A percentile compares a stretch with the other conserved stretches of the same genome.
Conservation (phyloP, 1,140 invertebrate genomes). For the Lordiphosa mommai region DNA sequence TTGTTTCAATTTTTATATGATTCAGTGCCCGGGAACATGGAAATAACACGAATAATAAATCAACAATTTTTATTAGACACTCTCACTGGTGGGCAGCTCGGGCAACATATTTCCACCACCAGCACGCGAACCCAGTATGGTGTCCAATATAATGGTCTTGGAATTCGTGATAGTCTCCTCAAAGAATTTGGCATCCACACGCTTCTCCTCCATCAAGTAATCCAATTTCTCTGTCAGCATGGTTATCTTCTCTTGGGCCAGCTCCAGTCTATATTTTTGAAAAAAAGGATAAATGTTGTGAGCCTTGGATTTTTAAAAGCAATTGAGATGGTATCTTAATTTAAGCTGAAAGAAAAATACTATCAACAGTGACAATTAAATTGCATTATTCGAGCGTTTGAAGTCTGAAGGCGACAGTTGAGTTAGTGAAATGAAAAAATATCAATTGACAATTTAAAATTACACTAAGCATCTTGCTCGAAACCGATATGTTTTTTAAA, state of each 20-base stretch:
- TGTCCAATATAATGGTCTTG: constrained; percentile 64
- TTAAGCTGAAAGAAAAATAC: no score
- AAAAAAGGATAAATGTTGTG: background rate
- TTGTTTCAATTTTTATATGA: constrained; percentile 5
- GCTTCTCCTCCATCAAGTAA: constrained; percentile 55
- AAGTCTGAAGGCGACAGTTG: no score
- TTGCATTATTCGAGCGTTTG: no score
- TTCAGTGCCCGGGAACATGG: no score
- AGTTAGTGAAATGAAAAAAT: no score
- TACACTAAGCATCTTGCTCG: no score
- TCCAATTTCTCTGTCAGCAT: constrained; percentile 61
- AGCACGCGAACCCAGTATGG: constrained; percentile 31
- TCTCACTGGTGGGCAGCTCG: constrained; percentile 4
- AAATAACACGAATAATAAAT: no score
- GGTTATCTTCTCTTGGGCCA: constrained; percentile 68
- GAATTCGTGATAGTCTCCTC: constrained; percentile 60
- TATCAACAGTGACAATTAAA: no score
- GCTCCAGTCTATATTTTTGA: constrained; percentile 47
- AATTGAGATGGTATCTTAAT: no score
- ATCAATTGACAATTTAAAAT: no score
- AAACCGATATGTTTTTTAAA: no score
- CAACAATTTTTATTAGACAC: constrained; percentile 4
- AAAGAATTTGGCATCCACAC: constrained; percentile 62
- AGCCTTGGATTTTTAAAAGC: no score
- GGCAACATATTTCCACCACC: background rate